These are phyloP conservation scores for Thamnaconus septentrionalis DNA, from an alignment of 2,113 vertebrate genomes.

Conservation along the genomic window DNA sequence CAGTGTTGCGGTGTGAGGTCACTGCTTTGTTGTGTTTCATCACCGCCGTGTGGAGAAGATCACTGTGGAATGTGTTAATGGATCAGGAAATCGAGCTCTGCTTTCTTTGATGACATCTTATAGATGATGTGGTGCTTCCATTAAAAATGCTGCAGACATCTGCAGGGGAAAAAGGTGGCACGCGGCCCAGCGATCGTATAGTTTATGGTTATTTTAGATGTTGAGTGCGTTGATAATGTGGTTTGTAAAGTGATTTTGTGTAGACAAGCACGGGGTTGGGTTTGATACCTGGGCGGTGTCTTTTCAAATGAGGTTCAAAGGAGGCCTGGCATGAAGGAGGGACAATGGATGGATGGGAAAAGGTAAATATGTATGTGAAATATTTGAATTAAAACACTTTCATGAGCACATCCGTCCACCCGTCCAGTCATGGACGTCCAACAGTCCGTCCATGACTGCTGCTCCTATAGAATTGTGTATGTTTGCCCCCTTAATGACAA, in stretches of 20 bases:
- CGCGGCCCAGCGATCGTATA: not conserved
- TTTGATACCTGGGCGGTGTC: too few species aligned
- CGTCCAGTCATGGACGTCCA: too few species aligned
- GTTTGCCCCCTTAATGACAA: too few species aligned
- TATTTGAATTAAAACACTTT: too few species aligned
- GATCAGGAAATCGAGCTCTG: not conserved
- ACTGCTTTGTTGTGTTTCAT: slow-evolving; percentile 18
- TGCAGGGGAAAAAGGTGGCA: not conserved
- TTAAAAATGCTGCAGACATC: not conserved
- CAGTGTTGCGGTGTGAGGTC: slow-evolving; percentile 1
- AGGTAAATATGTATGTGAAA: too few species aligned
- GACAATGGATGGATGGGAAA: too few species aligned
- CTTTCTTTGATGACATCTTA: not conserved
- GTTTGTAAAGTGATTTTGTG: not conserved
- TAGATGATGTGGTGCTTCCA: slow-evolving; percentile 11
- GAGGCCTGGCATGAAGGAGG: too few species aligned
- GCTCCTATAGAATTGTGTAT: too few species aligned
- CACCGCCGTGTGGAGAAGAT: slow-evolving; percentile 2
- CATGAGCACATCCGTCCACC: too few species aligned
- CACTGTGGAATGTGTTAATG: not conserved
- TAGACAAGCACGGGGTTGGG: too few species aligned
- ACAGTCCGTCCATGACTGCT: too few species aligned
- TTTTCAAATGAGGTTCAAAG: too few species aligned
- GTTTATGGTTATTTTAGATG: not conserved
- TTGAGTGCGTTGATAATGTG: not conserved